Evolutionary conservation across 1,140 invertebrate genomes (phyloP), one percentile per base, ranked within the genome.

Genomic region (Araneus ventricosus): DNA sequence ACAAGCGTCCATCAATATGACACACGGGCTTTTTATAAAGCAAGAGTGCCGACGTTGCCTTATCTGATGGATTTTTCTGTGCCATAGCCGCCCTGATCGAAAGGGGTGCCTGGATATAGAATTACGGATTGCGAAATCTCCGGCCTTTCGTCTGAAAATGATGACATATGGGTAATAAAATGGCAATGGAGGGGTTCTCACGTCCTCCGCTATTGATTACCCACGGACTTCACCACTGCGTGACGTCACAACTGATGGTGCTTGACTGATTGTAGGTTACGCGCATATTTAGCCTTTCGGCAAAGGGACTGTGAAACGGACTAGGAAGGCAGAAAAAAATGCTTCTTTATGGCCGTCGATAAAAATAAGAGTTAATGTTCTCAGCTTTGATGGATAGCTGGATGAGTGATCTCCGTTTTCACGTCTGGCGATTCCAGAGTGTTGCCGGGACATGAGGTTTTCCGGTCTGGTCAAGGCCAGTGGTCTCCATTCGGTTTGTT

Each of bases 261-360:
- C 90, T 92, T 86, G 90, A 92, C 90, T 92, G 90, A 92, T 92
- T 92, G 90, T 86, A 57, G 90, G 90, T 92, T 92, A 79, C 82
- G 39, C n/a, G 88, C 67, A 67, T 88, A 67, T 70, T 41, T 70
- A 41, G 61, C 84, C 52, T 34, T 70, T 67, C 17, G 7, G 63
- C 39, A 88, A 52, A 37, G 59, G 37, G 59, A 70, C n/a, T 61
- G 41, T 30, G 45, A 24, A 52, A 59, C n/a, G 59, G 57, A 61
- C 27, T 27, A 87, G 59, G 45, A 45, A 87, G 57, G 27, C n/a
- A 34, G 22, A 59, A 59, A 63, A 87, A 87, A 63, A 87, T 8
- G 34, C 27, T 63, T 59, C 59, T 87, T 87, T 87, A 87, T 87
- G 57, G 85, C 70, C 59, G 85, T 87, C 85, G 85, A 87, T 87